These are phyloP conservation scores for Oscheius sp. DNA, from an alignment of 2,888 invertebrate genomes.

Conservation along the genomic window DNA sequence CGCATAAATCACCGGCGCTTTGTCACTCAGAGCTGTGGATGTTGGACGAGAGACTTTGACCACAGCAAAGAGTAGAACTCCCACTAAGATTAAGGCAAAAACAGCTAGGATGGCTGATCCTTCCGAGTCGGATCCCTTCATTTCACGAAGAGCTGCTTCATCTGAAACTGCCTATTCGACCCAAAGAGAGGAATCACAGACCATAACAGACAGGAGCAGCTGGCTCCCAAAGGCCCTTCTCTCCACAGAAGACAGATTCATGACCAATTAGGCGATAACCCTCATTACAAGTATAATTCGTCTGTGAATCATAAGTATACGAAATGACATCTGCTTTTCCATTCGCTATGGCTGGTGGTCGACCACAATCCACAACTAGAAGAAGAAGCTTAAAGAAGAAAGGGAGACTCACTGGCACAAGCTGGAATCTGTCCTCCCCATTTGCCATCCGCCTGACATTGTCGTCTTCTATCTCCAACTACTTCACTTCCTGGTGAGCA, in stretches of 20 bases:
- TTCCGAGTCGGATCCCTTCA: slow-evolving; percentile 43
- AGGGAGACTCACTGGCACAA: slow-evolving; percentile 5
- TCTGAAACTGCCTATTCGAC: slow-evolving; percentile 36
- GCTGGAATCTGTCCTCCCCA: slow-evolving; percentile 50
- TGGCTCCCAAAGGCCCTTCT: slow-evolving; percentile 57
- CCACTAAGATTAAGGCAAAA: slow-evolving; percentile 49
- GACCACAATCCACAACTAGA: slow-evolving; percentile 54
- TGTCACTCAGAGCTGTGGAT: slow-evolving; percentile 6
- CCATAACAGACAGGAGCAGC: slow-evolving; percentile 62
- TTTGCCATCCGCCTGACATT: slow-evolving; percentile 50
- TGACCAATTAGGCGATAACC: slow-evolving; percentile 61
- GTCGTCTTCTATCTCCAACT: slow-evolving; percentile 37
- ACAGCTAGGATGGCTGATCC: slow-evolving; percentile 46
- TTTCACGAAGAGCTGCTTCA: slow-evolving; percentile 54
- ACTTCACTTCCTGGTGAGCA: slow-evolving; percentile 50
- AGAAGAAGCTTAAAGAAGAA: neutral
- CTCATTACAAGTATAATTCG: slow-evolving; percentile 54
- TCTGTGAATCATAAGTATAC: slow-evolving; percentile 50
- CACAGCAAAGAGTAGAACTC: slow-evolving; percentile 46
- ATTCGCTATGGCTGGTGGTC: slow-evolving; percentile 52
- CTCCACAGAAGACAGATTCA: slow-evolving; percentile 50
- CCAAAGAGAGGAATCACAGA: slow-evolving; percentile 19
- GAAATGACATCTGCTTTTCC: slow-evolving; percentile 44
- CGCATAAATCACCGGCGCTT: slow-evolving; percentile 53
- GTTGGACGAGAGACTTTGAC: slow-evolving; percentile 40